Evolutionary conservation across 2,797 vertebrate species (phyloP).

Genomic region (Graptemys geographica): DNA sequence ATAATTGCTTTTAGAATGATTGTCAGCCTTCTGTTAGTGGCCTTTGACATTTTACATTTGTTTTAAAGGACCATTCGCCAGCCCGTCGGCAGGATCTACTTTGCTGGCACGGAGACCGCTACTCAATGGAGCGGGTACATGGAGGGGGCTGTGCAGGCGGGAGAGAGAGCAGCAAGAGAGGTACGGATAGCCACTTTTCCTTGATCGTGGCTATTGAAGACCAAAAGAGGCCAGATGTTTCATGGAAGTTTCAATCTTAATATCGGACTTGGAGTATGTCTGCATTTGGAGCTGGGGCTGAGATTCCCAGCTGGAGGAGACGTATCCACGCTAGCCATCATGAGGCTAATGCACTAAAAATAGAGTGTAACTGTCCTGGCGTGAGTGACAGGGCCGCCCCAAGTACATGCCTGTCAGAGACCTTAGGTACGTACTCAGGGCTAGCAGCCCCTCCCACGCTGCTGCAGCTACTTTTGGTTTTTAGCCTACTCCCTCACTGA

Average conservation of each 20-base stretch:
- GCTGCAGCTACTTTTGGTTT: background rate
- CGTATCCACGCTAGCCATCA: background rate
- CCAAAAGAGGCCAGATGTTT: background rate
- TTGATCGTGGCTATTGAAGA: background rate
- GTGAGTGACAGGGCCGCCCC: background rate
- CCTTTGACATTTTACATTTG: conserved; percentile 46
- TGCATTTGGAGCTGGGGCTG: background rate
- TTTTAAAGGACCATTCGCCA: conserved; percentile 83
- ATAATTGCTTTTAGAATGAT: background rate
- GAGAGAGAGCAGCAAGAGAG: conserved; percentile 86
- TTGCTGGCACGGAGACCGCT: conserved; percentile 86
- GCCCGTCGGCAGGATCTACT: conserved; percentile 80
- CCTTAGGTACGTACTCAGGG: background rate
- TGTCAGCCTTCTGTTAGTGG: background rate
- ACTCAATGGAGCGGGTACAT: conserved; percentile 86
- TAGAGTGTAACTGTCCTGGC: background rate
- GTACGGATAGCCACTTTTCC: conserved; percentile 58
- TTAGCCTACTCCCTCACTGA: background rate
- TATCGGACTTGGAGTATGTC: background rate
- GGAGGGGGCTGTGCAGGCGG: conserved; percentile 85
- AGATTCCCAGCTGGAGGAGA: background rate
- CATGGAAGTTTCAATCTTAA: background rate
- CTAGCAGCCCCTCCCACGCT: background rate
- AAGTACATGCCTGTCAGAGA: background rate
- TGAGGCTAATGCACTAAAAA: background rate